Evolutionary conservation across 1,140 invertebrate genomes (phyloP).

Genomic region (Matsumurasca onukii): DNA sequence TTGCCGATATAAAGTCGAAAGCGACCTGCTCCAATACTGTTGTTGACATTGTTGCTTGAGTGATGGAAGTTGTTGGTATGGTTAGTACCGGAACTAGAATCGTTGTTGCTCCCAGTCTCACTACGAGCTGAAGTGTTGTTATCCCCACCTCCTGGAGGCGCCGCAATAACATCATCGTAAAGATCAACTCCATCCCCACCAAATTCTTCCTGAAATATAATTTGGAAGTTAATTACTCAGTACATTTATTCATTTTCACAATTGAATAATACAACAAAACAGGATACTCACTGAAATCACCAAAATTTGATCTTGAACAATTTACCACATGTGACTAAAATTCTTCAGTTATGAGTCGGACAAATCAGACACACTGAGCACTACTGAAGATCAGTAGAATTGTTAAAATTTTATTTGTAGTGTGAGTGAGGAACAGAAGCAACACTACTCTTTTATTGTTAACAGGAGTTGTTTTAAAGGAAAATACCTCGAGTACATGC

Average conservation of each 20-base stretch:
- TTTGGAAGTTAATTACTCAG: not conserved
- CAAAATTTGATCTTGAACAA: too few species aligned
- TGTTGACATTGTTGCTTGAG: slow-evolving; percentile 68
- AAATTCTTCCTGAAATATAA: slow-evolving; percentile 72
- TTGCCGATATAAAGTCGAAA: slow-evolving; percentile 95
- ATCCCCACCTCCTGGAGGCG: slow-evolving; percentile 58
- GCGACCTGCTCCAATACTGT: slow-evolving; percentile 70
- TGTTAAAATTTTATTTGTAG: too few species aligned
- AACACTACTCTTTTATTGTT: too few species aligned
- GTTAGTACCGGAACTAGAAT: slow-evolving; percentile 36
- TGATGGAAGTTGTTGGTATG: slow-evolving; percentile 11
- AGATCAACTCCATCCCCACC: slow-evolving; percentile 85
- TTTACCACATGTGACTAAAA: too few species aligned
- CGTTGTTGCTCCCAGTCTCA: slow-evolving; percentile 44
- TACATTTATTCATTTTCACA: not conserved
- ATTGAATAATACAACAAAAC: too few species aligned
- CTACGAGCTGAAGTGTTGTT: slow-evolving; percentile 27
- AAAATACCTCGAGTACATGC: too few species aligned
- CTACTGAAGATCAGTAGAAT: too few species aligned
- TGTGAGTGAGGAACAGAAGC: too few species aligned
- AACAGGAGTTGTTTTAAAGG: too few species aligned
- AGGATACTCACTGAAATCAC: too few species aligned
- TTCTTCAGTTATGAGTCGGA: too few species aligned
- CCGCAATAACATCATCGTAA: slow-evolving; percentile 95
- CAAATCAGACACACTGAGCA: too few species aligned